Evolutionary conservation across 2,888 invertebrate genomes (phyloP), one percentile per base, ranked within the genome.

Genomic region (Catocala nupta): DNA sequence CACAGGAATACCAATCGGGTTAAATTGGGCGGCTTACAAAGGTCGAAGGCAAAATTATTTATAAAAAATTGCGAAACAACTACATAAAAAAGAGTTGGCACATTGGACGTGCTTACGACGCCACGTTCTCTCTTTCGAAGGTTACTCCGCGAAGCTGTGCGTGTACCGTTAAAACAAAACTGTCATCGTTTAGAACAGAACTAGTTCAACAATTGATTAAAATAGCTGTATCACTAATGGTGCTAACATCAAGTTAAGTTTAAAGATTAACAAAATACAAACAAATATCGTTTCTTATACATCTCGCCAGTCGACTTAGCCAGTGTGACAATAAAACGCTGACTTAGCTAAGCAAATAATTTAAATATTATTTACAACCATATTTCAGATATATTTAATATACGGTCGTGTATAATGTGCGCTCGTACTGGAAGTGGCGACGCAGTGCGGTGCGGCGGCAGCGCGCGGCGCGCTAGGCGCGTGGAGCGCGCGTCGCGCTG

Each of bases 91-190:
- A 89, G 86, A 92, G 91, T 94, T 94, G 91, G 91, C 88, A 86
- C 92, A 93, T 90, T 90, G 90, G 83, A 92, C 94, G 93, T 94
- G 94, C 89, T 88, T 82, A 85, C 88, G 85, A 75, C 83, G 86
- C 84, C 81, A 85, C 92, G 91, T 92, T 93, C 92, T 93, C 92
- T 92, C 92, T 92, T 92, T 88, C 90, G 92, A 93, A 93, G 92
- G 93, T 91, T 90, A 88, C 77, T 72, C 71, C 71, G 79, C 81
- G 80, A 85, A 83, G 81, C 84, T 87, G 86, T 88, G 87, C 86
- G 86, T 89, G 83, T 89, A 87, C 90, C 89, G 89, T 89, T 90
- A 88, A 91, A 86, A 90, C 81, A 86, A 88, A 88, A 87, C 84
- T 88, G 89, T 87, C 89, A 86, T 88, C 85, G 78, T 85, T 87